Base-by-base conservation (phyloP, 2,888 invertebrate species). In the Dioctria rufipes region DNA sequence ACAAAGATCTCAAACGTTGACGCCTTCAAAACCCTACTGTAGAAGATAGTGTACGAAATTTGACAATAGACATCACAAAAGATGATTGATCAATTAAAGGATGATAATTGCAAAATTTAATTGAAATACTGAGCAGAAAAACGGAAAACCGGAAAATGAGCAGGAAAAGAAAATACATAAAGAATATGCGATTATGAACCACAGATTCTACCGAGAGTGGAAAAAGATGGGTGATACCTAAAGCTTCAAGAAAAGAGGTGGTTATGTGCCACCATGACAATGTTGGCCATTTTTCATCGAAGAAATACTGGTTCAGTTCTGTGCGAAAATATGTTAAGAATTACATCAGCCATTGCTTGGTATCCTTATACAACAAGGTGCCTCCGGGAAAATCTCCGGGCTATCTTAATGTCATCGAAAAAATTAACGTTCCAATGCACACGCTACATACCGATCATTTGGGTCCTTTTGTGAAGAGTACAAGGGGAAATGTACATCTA, bases 271-370 rank as follows among this genome's bases (percentile, higher is more conserved):
- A n/a, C 11, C 25, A 84, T 54, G 83, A 84, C n/a, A 81, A 84
- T 51, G 51, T 81, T 46, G 83, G 82, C 3, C 83, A 83, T 77
- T 81, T 82, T 66, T 79, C 82, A 1, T 51, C 81, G 0, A 84
- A 85, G 49, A 82, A 84, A 11, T 90, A 88, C 83, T 90, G 88
- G 88, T 89, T 89, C 80, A 85, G 86, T 0, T 84, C 85, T 4
- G 87, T 89, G 87, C 82, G 84, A 49, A 77, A 83, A 3, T 88
- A 87, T 71, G 86, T 88, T 0, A 85, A 86, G 65, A 85, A 87
- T 71, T 89, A 89, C 81, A 86, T 89, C 4, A 80, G 73, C 5
- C 43, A 78, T 8, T 83, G 82, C 43, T 37, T 83, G 6, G 63
- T 67, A 3, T 90, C 88, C 75, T 73, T 88, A 3, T 87, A 86